Conservation (phyloP, 2,113 vertebrate genomes). For the Hypomesus transpacificus region DNA sequence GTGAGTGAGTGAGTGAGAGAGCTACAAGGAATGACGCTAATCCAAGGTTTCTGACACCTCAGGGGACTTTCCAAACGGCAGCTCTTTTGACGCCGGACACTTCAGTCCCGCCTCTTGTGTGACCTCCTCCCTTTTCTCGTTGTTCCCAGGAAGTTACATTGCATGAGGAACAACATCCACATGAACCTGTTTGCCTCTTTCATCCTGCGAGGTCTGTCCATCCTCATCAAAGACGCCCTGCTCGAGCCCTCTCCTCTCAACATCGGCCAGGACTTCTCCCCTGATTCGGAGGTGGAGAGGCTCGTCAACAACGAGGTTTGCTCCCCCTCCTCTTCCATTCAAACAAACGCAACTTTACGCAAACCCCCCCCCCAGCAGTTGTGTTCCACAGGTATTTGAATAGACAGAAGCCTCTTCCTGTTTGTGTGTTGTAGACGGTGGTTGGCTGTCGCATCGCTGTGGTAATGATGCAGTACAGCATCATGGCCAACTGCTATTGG, state of each 20-base stretch:
- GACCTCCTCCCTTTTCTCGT: neutral
- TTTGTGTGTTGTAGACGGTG: conserved; percentile 72
- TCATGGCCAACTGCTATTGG: conserved; percentile 98
- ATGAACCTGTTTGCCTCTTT: conserved; percentile 96
- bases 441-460: conserved; percentile 87
- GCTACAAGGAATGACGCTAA: neutral
- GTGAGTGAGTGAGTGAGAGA: neutral
- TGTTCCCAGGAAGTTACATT: conserved; percentile 85
- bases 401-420: conserved; percentile 54
- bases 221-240: conserved; percentile 86
- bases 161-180: conserved; percentile 96
- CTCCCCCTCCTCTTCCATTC: neutral
- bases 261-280: conserved; percentile 51
- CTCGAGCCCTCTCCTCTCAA: conserved; percentile 53
- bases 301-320: conserved; percentile 67
- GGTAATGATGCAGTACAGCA: conserved; percentile 97
- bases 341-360: neutral
- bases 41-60: too few relatives aligned
- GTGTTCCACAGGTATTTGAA: conserved; percentile 8
- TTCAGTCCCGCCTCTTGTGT: neutral
- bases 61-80: too few relatives aligned
- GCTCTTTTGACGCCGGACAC: too few relatives aligned
- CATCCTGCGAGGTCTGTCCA: conserved; percentile 84
- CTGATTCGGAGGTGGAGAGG: conserved; percentile 64
- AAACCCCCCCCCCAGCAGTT: neutral